Evolutionary conservation across 2,888 invertebrate species (phyloP).

Genomic region (Drosophila nigritarsus): DNA sequence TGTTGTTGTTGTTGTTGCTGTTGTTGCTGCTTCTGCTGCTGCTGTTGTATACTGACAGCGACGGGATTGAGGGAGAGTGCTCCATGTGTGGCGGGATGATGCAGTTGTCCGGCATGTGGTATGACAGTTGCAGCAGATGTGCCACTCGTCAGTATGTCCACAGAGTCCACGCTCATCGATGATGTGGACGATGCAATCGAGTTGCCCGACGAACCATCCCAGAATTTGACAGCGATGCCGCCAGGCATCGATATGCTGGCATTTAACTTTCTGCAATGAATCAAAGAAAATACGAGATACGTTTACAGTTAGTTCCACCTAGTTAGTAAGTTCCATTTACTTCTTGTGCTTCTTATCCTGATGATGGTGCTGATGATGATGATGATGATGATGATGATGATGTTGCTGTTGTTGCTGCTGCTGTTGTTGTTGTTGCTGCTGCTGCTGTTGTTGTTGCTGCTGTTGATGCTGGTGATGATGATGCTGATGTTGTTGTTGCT

Average conservation of each 20-base stretch:
- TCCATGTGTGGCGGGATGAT: slow-evolving; percentile 38
- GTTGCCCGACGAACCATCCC: slow-evolving; percentile 77
- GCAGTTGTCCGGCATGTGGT: slow-evolving; percentile 3
- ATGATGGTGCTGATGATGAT: slow-evolving; percentile 60
- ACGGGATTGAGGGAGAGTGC: not conserved
- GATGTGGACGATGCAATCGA: slow-evolving; percentile 81
- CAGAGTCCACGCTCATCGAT: slow-evolving; percentile 78
- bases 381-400: slow-evolving; percentile 1
- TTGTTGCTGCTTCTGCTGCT: not conserved
- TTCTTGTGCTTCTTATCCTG: slow-evolving; percentile 81
- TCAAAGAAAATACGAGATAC: not conserved
- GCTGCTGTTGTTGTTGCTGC: not conserved
- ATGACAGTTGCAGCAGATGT: slow-evolving; percentile 30
- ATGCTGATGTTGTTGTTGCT: slow-evolving; percentile 85
- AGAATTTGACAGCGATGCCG: slow-evolving; percentile 51
- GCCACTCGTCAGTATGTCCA: slow-evolving; percentile 66
- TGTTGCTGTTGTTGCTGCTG: accelerated
- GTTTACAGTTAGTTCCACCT: not conserved
- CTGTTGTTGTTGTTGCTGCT: accelerated
- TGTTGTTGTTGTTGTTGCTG: not conserved
- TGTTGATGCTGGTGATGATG: slow-evolving; percentile 75
- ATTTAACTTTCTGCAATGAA: slow-evolving; percentile 71
- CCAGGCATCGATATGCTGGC: slow-evolving; percentile 46
- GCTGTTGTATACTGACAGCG: not conserved
- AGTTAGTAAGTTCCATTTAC: slow-evolving; percentile 39